Evolutionary conservation across 1,140 invertebrate genomes (phyloP).

Genomic region (Holotrichia oblita): DNA sequence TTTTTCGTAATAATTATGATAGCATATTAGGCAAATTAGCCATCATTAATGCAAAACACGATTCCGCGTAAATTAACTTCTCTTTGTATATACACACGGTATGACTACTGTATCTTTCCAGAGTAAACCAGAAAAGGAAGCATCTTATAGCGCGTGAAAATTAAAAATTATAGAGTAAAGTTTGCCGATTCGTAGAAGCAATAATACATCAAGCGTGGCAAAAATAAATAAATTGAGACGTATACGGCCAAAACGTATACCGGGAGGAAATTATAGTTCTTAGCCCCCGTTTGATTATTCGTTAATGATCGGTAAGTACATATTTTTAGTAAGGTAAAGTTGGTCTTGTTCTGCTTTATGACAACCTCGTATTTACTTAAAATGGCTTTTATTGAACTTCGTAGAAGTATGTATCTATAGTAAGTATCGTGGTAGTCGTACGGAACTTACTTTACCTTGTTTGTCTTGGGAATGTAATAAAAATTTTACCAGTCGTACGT

Average conservation of each 20-base stretch:
- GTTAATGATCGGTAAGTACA: slow-evolving; percentile 2
- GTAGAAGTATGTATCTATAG: neutral
- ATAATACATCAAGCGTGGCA: neutral
- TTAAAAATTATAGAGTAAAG: slow-evolving; percentile 9
- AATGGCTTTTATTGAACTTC: neutral
- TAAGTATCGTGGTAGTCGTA: neutral
- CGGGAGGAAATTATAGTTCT: neutral
- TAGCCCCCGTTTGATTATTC: neutral
- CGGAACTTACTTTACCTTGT: neutral
- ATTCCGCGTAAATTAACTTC: neutral
- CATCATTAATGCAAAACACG: neutral
- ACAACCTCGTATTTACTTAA: neutral
- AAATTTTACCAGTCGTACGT: neutral
- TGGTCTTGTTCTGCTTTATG: neutral
- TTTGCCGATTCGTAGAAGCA: slow-evolving; percentile 12
- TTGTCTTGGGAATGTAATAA: neutral
- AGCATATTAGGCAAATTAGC: neutral
- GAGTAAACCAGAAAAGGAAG: neutral
- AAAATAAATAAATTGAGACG: slow-evolving; percentile 1
- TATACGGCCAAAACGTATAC: neutral
- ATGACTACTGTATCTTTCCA: neutral
- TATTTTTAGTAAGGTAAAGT: slow-evolving; percentile 1
- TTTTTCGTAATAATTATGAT: neutral
- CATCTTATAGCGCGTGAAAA: neutral
- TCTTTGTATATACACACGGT: neutral